These are phyloP conservation scores for Dysmachus trigonus DNA, from an alignment of 2,888 invertebrate genomes.

Conservation along the genomic window DNA sequence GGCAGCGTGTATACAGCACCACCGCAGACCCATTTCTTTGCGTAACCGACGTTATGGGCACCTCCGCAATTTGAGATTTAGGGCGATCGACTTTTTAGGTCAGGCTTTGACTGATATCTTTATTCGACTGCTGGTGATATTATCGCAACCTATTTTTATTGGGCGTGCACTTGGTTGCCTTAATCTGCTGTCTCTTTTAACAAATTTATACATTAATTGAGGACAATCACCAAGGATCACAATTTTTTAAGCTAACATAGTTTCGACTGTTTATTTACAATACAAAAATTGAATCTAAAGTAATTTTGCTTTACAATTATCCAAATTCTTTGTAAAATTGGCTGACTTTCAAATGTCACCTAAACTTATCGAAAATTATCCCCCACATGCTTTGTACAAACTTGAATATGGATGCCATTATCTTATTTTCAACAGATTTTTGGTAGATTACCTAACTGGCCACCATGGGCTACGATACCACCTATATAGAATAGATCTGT, in stretches of 20 bases:
- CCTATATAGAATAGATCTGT: no score
- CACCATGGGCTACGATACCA: no score
- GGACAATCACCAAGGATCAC: background rate
- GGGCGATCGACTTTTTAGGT: conserved; percentile 11
- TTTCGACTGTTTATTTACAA: background rate
- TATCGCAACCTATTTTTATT: conserved; percentile 4
- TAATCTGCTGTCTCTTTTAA: background rate
- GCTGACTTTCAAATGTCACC: no score
- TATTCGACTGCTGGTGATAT: background rate
- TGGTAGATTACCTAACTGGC: no score
- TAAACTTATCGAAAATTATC: no score
- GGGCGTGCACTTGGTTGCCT: background rate
- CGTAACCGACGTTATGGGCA: background rate
- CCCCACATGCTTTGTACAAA: no score
- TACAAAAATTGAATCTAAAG: no score
- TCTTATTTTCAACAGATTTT: no score
- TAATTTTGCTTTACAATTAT: no score
- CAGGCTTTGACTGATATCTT: conserved; percentile 4
- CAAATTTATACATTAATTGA: background rate
- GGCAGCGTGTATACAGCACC: background rate
- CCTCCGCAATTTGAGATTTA: background rate
- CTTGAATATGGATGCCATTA: no score
- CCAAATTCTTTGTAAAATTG: no score
- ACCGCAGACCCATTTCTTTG: conserved; percentile 3
- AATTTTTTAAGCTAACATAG: background rate